Base-by-base conservation (phyloP, 2,888 invertebrate genomes). In the Plemyria rubiginata region DNA sequence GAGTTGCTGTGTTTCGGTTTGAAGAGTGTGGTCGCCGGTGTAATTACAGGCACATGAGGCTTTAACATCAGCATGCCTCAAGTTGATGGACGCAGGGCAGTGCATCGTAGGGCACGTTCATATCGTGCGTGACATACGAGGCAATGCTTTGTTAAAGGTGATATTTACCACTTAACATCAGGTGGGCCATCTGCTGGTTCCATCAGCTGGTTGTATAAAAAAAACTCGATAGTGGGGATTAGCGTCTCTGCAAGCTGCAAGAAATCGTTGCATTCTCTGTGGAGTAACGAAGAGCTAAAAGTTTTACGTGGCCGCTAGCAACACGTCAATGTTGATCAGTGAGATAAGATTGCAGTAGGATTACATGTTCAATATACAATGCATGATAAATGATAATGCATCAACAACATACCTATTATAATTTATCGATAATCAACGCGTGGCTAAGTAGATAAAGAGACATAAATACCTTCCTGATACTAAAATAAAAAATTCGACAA, bases 301-400 rank as follows among this genome's bases (percentile, higher is more conserved):
- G 29, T 61, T 46, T 32, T 28, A 38, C 12, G 43, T 22, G 8
- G 51, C 22, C 38, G 16, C n/a, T 8, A 13, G 12, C 13, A 32
- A 55, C 40, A 40, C 29, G 11, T n/a, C 48, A 28, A 40, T 56
- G 50, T 61, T 56, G 61, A 48, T 61, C 56, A 29, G 9, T 13
- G 12, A 52, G 56, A 56, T 62, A 56, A 53, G 32, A 48, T 48
- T 36, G 41, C n/a, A 29, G 29, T 45, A 29, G 60, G 29, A 46
- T 46, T 46, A 12, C n/a, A 15, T n/a, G 22, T 22, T 11, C 3
- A 15, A 7, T 3, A 7, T 3, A 45, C 16, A 38, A 38, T 38
- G 11, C 11, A 11, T 38, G 36, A 38, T 38, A 38, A 9, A 38
- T 38, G 36, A 38, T 38, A 38, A 38, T 38, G 36, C 36, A 38